A percentile compares a stretch with the other conserved stretches of the same genome.
These are phyloP conservation scores for Drosophila pseudotakahashii DNA, from an alignment of 2,888 invertebrate species.

Conservation along the genomic window DNA sequence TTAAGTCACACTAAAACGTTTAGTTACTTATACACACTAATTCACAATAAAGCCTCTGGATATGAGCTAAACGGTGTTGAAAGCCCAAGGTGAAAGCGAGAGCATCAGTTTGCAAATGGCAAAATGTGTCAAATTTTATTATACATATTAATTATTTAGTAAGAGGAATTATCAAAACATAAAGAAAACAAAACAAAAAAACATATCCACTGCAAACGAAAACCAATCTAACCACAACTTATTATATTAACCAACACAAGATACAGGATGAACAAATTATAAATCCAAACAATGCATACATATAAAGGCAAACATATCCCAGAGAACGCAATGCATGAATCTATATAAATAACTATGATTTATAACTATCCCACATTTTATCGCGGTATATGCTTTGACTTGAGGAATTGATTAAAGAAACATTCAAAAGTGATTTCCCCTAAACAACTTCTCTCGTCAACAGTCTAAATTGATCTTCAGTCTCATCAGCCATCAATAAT, in stretches of 20 bases:
- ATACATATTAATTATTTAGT: slow-evolving; percentile 62
- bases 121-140: slow-evolving; percentile 71
- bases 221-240: slow-evolving; percentile 40
- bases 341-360: slow-evolving; percentile 29
- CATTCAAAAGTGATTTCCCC: slow-evolving; percentile 20
- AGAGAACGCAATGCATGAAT: slow-evolving; percentile 41
- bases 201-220: slow-evolving; percentile 46
- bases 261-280: slow-evolving; percentile 46
- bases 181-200: slow-evolving; percentile 35
- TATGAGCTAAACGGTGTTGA: slow-evolving; percentile 33
- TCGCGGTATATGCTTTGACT: slow-evolving; percentile 17
- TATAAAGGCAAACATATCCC: slow-evolving; percentile 71
- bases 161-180: slow-evolving; percentile 49
- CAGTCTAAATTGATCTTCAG: slow-evolving; percentile 17
- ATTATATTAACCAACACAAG: slow-evolving; percentile 55
- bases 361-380: slow-evolving; percentile 7
- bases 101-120: slow-evolving; percentile 39
- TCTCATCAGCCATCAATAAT: slow-evolving; percentile 22
- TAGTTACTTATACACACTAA: slow-evolving; percentile 25
- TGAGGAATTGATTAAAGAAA: slow-evolving; percentile 2
- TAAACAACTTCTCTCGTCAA: slow-evolving; percentile 26
- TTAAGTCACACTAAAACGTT: slow-evolving; percentile 32
- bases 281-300: slow-evolving; percentile 61
- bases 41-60: slow-evolving; percentile 11
- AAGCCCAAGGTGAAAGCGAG: slow-evolving; percentile 39